Evolutionary conservation across 2,797 vertebrate species (phyloP).

Genomic region (Pogoniulus pusillus): DNA sequence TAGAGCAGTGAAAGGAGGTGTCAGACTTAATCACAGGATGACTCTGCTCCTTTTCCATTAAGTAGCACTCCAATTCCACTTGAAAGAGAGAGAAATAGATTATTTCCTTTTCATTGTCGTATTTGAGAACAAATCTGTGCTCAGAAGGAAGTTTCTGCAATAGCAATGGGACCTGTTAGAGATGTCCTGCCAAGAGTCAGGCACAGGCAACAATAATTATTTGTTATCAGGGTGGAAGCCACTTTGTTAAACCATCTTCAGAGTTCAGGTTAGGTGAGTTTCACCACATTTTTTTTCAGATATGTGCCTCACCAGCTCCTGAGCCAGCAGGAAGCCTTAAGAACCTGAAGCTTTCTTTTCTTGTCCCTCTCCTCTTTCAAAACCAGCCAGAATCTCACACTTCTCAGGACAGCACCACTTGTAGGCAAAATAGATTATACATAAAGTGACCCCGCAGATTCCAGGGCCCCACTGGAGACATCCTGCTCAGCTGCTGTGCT

Average conservation of each 20-base stretch:
- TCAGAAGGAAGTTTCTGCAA: not conserved
- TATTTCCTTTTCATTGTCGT: not conserved
- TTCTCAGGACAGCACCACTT: not conserved
- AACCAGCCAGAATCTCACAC: not conserved
- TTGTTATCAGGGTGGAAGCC: not conserved
- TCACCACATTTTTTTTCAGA: not conserved
- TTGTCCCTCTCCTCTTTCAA: not conserved
- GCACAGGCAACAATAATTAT: not conserved
- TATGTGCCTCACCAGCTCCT: not conserved
- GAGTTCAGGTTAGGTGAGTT: not conserved
- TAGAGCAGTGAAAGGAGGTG: conserved; percentile 7
- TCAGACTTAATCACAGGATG: not conserved
- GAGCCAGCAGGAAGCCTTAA: not conserved
- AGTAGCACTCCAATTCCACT: not conserved
- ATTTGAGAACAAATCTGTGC: not conserved
- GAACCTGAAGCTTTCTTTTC: not conserved
- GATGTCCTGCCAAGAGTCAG: not conserved
- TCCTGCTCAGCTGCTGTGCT: not conserved
- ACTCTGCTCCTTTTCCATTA: not conserved
- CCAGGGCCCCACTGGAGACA: not conserved
- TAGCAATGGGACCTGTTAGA: not conserved
- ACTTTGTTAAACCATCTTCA: not conserved
- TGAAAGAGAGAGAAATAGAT: not conserved
- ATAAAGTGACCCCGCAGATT: not conserved
- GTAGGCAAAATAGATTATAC: not conserved